Percentiles rank a stretch among this genome's conserved stretches.
phyloP scores from a whole-genome alignment of 2,797 vertebrate species.

The Phaenicophaeus curvirostris region DNA sequence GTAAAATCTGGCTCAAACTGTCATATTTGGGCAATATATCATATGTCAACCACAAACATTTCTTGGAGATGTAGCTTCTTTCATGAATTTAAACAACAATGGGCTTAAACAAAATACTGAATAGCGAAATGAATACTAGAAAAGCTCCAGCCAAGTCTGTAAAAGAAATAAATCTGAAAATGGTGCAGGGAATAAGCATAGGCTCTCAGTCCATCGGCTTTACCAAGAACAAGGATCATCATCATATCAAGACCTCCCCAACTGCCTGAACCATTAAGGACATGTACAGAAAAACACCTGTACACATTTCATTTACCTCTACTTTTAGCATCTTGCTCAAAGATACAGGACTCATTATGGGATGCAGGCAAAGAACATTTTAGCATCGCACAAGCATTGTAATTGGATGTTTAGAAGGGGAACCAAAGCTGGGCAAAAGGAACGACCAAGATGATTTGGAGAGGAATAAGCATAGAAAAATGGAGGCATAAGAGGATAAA shows the following conservation, averaged over 20 bases:
- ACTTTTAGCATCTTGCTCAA: not conserved
- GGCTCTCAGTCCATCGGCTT: not conserved
- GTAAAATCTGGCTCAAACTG: not conserved
- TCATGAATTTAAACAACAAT: not conserved
- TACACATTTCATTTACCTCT: not conserved
- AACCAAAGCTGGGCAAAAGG: not conserved
- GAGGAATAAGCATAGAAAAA: not conserved
- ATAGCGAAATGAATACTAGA: not conserved
- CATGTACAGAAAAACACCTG: not conserved
- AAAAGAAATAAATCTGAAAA: not conserved
- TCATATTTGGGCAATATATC: not conserved
- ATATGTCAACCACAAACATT: not conserved
- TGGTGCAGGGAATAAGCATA: not conserved
- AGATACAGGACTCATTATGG: not conserved
- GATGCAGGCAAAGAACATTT: not conserved
- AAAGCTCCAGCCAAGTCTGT: not conserved
- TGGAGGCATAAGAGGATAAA: not conserved
- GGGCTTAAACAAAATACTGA: not conserved
- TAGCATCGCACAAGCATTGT: not conserved
- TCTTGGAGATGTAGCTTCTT: fast-evolving
- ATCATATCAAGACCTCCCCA: not conserved
- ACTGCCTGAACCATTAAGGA: not conserved
- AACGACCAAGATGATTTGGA: not conserved
- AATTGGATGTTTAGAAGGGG: not conserved
- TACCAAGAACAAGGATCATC: not conserved